Base-by-base conservation (phyloP, 1,140 invertebrate species). In the Ganaspis sp. region DNA sequence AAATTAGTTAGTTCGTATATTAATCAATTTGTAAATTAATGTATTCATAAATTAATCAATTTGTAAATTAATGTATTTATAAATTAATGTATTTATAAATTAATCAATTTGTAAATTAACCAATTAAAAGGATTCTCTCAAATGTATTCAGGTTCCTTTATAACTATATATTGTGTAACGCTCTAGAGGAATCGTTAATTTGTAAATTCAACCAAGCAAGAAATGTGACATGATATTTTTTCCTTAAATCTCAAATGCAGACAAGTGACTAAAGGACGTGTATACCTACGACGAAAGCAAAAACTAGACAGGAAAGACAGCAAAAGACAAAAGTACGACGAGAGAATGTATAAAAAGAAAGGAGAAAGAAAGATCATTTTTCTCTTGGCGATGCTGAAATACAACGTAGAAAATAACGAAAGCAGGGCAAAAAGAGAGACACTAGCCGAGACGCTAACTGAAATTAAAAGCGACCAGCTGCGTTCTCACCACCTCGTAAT, bases 381-480 rank as follows among this genome's bases (percentile, higher is more conserved):
- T 82, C 82, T 76, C 73, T 75, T 40, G 77, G 70, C 74, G 74
- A 82, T 76, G 75, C 34, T 80, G 74, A 82, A 78, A 73, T 74
- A 73, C 72, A 81, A 77, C 58, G 76, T 54, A 34, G 58, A 83
- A 38, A 42, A 72, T 58, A 72, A 75, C 54, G 21, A 71, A 49
- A 78, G 74, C 37, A 70, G 53, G 70, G 49, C 58, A 78, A 78
- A 81, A 76, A 45, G 29, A 70, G 74, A 49, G 74, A 79, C 69
- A 26, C 29, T 29, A 73, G 26, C 23, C 21, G 71, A 64, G 23
- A 64, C 37, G 58, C 23, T 64, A 71, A 69, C 69, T 80, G 70
- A 83, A 85, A 84, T 83, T 81, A 81, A 82, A 80, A 73, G 71
- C 76, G 34, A 71, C 70, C 82, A 74, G 77, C 75, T 78, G 73